phyloP scores from a whole-genome alignment of 2,888 invertebrate species.

The Epirrita christyi region DNA sequence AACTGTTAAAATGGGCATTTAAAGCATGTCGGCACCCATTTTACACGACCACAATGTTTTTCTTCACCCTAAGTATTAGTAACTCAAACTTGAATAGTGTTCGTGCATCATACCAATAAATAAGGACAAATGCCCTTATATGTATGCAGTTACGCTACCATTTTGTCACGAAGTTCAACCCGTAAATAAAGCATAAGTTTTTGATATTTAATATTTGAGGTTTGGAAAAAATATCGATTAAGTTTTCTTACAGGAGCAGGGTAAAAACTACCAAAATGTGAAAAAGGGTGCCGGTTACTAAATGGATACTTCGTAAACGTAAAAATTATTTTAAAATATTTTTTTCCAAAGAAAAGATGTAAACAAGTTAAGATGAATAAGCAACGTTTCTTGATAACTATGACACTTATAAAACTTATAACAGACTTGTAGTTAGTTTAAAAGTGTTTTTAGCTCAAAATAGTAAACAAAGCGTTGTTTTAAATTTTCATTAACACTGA shows the following conservation, averaged over 20 bases:
- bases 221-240: not conserved
- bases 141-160: slow-evolving; percentile 54
- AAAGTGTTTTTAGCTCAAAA: not conserved
- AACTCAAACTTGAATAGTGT: slow-evolving; percentile 39
- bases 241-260: not conserved
- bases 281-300: too few relatives aligned
- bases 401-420: too few relatives aligned
- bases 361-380: too few relatives aligned
- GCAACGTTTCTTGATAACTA: too few relatives aligned
- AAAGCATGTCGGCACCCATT: slow-evolving; percentile 3
- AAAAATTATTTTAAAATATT: too few relatives aligned
- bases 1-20: not conserved
- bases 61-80: slow-evolving; percentile 25
- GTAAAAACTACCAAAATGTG: too few relatives aligned
- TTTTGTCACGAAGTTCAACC: slow-evolving; percentile 54
- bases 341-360: too few relatives aligned
- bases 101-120: slow-evolving; percentile 67
- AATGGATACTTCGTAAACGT: too few relatives aligned
- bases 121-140: slow-evolving; percentile 54
- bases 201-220: not conserved
- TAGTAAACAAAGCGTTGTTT: not conserved
- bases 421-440: too few relatives aligned
- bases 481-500: not conserved
- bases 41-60: slow-evolving; percentile 19
- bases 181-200: slow-evolving; percentile 24